Evolutionary conservation across 2,888 invertebrate species (phyloP).

Genomic region (Latrodectus elegans): DNA sequence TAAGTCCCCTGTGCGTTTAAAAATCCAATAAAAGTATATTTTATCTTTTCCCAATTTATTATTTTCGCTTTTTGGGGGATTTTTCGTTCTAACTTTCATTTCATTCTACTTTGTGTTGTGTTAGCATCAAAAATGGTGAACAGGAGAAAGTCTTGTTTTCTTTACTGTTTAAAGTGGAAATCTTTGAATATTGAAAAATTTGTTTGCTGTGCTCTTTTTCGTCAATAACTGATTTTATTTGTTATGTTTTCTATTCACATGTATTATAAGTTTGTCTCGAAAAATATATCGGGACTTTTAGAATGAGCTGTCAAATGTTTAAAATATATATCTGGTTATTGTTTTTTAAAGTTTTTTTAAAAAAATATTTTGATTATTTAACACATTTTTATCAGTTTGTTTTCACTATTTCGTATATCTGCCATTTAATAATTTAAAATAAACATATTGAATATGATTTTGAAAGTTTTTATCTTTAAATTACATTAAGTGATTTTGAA

Average conservation of each 20-base stretch:
- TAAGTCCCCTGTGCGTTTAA: slow-evolving; percentile 42
- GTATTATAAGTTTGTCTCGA: no score
- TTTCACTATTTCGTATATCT: background rate
- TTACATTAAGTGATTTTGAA: no score
- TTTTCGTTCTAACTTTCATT: slow-evolving; percentile 21
- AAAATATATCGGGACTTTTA: no score
- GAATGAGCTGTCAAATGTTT: no score
- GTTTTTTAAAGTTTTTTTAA: no score
- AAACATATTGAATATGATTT: no score
- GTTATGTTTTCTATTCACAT: no score
- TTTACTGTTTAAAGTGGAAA: slow-evolving; percentile 38
- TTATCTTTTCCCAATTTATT: slow-evolving; percentile 7
- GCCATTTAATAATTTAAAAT: no score
- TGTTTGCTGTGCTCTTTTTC: slow-evolving; percentile 39
- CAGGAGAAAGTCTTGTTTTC: slow-evolving; percentile 30
- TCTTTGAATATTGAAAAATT: slow-evolving; percentile 58
- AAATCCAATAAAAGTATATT: slow-evolving; percentile 56
- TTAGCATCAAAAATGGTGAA: slow-evolving; percentile 13
- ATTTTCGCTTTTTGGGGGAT: slow-evolving; percentile 6
- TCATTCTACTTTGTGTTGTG: slow-evolving; percentile 11
- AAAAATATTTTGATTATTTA: background rate
- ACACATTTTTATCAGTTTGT: background rate
- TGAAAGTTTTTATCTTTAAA: no score
- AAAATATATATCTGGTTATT: no score
- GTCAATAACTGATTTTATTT: no score